A percentile compares a stretch with the other conserved stretches of the same genome.
These are phyloP conservation scores for Drosophila nr. medialis DNA, from an alignment of 2,888 invertebrate species.

Conservation along the genomic window DNA sequence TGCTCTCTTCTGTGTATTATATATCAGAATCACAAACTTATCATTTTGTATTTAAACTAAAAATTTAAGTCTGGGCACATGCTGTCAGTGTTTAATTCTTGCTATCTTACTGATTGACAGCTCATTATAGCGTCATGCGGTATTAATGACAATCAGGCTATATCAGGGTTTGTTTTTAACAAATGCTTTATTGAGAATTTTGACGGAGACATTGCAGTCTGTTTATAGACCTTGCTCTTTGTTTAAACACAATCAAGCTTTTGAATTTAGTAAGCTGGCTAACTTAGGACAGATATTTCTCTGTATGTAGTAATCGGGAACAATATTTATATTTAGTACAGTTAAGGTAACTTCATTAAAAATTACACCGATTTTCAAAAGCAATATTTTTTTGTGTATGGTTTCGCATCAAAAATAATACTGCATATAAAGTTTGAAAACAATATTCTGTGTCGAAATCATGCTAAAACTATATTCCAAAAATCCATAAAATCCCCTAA, in stretches of 20 bases:
- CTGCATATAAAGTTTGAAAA: not conserved
- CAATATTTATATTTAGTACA: not conserved
- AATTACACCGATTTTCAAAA: not conserved
- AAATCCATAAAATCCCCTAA: not conserved
- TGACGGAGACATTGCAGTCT: not conserved
- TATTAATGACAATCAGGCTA: not conserved
- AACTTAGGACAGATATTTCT: not conserved
- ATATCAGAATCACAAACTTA: not conserved
- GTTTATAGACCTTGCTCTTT: not conserved
- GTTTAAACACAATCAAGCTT: not conserved
- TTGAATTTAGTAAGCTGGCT: not conserved
- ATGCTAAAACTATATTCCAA: not conserved
- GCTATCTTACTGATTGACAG: slow-evolving; percentile 23
- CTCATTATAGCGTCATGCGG: slow-evolving; percentile 1
- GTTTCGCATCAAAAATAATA: not conserved
- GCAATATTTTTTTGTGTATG: not conserved
- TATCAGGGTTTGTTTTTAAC: not conserved
- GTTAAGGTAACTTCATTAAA: not conserved
- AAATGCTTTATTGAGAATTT: no score
- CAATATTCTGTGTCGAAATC: not conserved
- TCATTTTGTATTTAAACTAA: not conserved
- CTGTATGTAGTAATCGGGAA: no score
- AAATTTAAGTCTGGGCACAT: slow-evolving; percentile 2
- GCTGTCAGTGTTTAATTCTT: slow-evolving; percentile 13
- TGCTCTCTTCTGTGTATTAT: not conserved